Evolutionary conservation across 2,888 invertebrate genomes (phyloP), one percentile per base, ranked within the genome.

Genomic region (Agrochola circellaris): DNA sequence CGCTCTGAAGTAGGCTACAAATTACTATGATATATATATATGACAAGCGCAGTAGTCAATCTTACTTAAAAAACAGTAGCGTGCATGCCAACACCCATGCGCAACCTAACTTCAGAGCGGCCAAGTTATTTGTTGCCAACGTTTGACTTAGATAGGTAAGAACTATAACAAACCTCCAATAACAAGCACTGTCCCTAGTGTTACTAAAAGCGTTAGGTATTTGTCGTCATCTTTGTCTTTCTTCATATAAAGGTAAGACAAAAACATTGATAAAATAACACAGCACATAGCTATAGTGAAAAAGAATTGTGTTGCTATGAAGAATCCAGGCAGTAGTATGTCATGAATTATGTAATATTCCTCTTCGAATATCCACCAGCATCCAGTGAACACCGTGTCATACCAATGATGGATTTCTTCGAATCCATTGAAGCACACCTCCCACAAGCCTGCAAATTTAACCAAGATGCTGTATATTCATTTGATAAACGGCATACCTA

Each of bases 301-400:
- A 96, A 99, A 99, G 86, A 99, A 98, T 93, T 99, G 99, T 0
- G 99, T 99, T 0, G 98, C 98, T 75, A 99, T 98, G 91, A 99
- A 99, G 96, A 99, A 99, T 23, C 98, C 98, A 73, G 99, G 99
- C 88, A 99, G 95, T 7, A 99, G 96, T 90, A 99, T 98, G 89
- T 99, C 98, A 90, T 99, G 98, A 86, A 99, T 99, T 78, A 99
- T 99, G 92, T 99, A 99, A 93, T 99, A 99, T 95, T 99, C 99
- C 93, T 99, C 99, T 95, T 99, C 99, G 91, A 99, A 99, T 80
- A 99, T 98, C 99, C 99, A 99, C 98, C 99, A 99, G 92, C 99
- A 99, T 0, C 99, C 99, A 26, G 97, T 97, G 90, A 99, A 99
- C 73, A 97, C 97, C 9, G 97, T 98, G 90, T 99, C 99, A 95